Base-by-base conservation (phyloP, 2,888 invertebrate species). In the Trissolcus japonicus region DNA sequence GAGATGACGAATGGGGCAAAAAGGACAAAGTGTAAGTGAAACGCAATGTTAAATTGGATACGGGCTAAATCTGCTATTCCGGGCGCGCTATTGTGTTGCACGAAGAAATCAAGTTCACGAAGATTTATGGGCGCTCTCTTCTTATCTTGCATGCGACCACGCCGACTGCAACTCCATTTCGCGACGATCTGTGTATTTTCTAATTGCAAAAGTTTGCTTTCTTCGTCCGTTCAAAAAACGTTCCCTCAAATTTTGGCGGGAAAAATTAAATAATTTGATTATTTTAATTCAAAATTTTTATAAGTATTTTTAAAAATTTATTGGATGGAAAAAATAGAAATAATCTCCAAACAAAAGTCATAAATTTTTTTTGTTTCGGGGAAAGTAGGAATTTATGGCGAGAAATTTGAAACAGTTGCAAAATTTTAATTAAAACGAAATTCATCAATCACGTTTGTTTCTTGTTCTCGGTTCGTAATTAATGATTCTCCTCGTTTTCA, bases 61-160 rank as follows among this genome's bases (percentile, higher is more conserved):
- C 76, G 66, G 40, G 55, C 40, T 72, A 63, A 77, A 77, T 77
- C 76, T 77, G 67, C 72, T 77, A 77, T 77, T 77, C 76, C 54
- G 35, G 72, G 63, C 63, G 51, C 29, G 19, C 76, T 67, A 67
- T 72, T 72, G 72, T 72, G 59, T 72, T 67, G 67, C 76, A 41
- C 51, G 63, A 46, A 63, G 72, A 72, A 77, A 77, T 77, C 67
- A 77, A 77, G 76, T 77, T 63, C 43, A 14, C 56, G 48, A 69
- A 73, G 77, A 78, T 78, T 73, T 78, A 78, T 73, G 35, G 53
- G 13, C 53, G 50, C 63, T 63, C 65, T 74, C 77, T 73, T 78
- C 35, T 35, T 35, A 73, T 78, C 73, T 78, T 65, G 67, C 72
- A 63, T 60, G 73, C 65, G 4, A 59, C 59, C 67, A 68, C 61